Evolutionary conservation across 2,797 vertebrate species (phyloP), one percentile per base, ranked within the genome.

Genomic region (Synaphobranchus kaupii): DNA sequence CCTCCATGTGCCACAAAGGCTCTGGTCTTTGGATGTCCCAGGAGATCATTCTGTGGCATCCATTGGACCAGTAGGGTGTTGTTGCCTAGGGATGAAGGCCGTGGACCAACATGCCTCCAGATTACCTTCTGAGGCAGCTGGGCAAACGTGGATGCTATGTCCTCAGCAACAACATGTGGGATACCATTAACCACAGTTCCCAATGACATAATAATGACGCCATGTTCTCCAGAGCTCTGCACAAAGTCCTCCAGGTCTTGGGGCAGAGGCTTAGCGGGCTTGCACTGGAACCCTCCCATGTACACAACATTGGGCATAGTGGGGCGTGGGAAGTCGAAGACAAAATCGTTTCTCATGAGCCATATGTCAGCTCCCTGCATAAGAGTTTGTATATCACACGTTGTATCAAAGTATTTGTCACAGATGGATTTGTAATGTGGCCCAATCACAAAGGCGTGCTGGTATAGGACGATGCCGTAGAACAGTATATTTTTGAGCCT

Each of bases 171-270:
- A 22, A 87, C 87, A 54, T 4, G 52, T 0, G 87, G 87, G 20
- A 92, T 87, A 76, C 88, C 88, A 44, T 63, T 81, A 58, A 93
- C 82, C 13, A 92, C 47, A 34, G 91, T 90, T 39, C 92, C 92
- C 56, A 93, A 88, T 84, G 92, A 93, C 92, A 93, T 95, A 63
- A 96, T 87, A 13, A 96, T 91, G 85, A 92, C 63, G 4, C 92
- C 92, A 71, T 91, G 91, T 15, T 93, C 90, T 44, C 90, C 91
- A 84, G 91, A 93, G 85, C 90, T 91, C 87, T 93, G 90, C 20
- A 92, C 89, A 92, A 92, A 93, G 60, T 92, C 89, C 86, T 93
- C 92, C 17, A 94, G 87, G 13, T 94, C 89, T 50, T 87, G 83
- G 20, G 91, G 85, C 84, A 93, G 92, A 13, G 92, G 90, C 54